Evolutionary conservation across 2,113 vertebrate genomes (phyloP).

Genomic region (Amphiprion percula): DNA sequence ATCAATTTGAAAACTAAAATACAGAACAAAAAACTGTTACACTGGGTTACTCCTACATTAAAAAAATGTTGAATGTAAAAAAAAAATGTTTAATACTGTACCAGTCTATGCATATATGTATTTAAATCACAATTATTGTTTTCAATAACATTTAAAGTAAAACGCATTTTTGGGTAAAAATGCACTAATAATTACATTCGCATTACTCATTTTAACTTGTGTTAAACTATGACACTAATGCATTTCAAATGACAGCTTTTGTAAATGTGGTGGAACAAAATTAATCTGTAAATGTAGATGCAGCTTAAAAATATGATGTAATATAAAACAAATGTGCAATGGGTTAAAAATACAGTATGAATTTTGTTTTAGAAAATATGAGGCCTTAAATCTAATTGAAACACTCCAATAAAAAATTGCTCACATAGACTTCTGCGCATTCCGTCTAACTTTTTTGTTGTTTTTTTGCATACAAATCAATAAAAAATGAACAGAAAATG

Average conservation of each 20-base stretch:
- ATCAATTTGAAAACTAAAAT: constrained; percentile 31
- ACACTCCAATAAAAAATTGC: background rate
- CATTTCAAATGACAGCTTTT: no score
- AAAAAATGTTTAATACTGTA: background rate
- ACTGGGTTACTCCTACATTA: background rate
- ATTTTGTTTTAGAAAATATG: background rate
- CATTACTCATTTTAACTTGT: background rate
- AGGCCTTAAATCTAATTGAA: background rate
- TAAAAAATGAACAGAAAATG: background rate
- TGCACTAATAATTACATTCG: background rate
- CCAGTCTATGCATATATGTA: background rate
- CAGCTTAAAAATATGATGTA: background rate
- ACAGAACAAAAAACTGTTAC: constrained; percentile 14
- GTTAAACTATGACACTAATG: background rate
- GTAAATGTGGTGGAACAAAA: background rate
- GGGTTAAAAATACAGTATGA: constrained; percentile 3
- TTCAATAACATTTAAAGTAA: background rate
- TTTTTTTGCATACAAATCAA: background rate
- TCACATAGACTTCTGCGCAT: background rate
- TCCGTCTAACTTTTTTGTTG: background rate
- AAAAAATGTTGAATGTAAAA: background rate
- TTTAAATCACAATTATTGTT: background rate
- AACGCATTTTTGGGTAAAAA: background rate
- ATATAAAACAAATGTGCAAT: background rate
- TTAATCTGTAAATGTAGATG: background rate